Percentiles rank a stretch among this genome's conserved stretches.
phyloP scores from a whole-genome alignment of 2,888 invertebrate genomes.

The Andrena fulva region DNA sequence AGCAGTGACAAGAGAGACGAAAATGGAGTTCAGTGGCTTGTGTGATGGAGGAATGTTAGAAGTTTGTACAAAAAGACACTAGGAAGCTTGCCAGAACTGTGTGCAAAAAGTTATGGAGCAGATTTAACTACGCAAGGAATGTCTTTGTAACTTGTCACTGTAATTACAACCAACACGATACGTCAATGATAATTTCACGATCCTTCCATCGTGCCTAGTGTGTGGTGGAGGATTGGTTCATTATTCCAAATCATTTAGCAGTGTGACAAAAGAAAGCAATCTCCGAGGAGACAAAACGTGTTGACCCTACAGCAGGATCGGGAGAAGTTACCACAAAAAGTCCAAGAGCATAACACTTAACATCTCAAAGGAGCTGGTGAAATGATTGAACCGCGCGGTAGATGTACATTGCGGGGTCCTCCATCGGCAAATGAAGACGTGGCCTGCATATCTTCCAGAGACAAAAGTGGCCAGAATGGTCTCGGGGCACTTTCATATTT shows the following conservation, averaged over 20 bases:
- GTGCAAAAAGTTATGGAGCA: too few species aligned
- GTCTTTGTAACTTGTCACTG: too few species aligned
- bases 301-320: neutral
- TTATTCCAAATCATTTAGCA: neutral
- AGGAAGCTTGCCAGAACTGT: too few species aligned
- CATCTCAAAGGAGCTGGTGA: conserved; percentile 21
- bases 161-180: too few species aligned
- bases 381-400: conserved; percentile 37
- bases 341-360: conserved; percentile 7
- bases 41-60: too few species aligned
- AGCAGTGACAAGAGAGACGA: neutral
- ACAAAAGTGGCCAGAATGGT: conserved; percentile 44
- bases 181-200: too few species aligned
- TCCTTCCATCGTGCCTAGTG: too few species aligned
- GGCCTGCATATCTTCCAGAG: conserved; percentile 35
- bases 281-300: neutral
- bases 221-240: neutral
- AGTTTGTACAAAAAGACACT: too few species aligned
- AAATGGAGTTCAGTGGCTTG: too few species aligned
- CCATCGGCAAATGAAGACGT: conserved; percentile 43
- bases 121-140: too few species aligned
- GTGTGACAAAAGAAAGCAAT: neutral
- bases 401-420: conserved; percentile 27
- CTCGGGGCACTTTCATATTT: conserved; percentile 50
- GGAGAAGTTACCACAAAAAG: neutral